A percentile compares a stretch with the other conserved stretches of the same genome.
Conservation (phyloP, 2,797 vertebrate genomes). For the Falco rusticolus region DNA sequence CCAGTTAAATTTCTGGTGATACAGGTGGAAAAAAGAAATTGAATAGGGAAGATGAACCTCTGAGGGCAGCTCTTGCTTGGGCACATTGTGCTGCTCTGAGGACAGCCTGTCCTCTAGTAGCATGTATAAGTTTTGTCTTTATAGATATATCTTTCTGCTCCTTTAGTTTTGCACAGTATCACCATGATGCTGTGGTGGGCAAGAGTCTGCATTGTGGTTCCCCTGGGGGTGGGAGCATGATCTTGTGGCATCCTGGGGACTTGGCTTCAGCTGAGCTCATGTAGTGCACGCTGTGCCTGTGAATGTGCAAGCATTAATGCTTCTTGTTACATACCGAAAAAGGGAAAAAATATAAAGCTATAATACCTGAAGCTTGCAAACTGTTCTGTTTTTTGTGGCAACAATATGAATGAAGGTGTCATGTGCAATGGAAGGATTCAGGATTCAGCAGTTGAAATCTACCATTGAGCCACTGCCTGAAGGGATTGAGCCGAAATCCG, state of each 20-base stretch:
- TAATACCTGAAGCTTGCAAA: accelerated
- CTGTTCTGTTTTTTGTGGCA: neutral
- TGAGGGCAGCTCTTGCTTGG: neutral
- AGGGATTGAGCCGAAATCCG: neutral
- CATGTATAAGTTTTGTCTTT: accelerated
- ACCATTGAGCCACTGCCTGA: neutral
- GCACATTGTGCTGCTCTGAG: neutral
- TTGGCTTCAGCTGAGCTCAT: neutral
- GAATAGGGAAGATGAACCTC: neutral
- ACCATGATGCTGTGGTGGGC: neutral
- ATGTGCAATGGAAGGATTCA: neutral
- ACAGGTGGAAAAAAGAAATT: neutral
- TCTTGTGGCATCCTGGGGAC: neutral
- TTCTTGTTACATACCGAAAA: neutral
- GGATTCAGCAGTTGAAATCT: neutral
- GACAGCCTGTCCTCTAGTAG: neutral
- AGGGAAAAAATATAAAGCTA: neutral
- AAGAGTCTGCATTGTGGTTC: neutral
- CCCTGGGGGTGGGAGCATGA: neutral
- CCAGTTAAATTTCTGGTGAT: neutral
- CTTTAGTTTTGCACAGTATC: neutral
- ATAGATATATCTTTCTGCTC: neutral
- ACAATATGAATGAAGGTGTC: neutral
- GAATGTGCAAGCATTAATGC: neutral
- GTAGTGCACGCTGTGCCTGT: neutral